Conservation (phyloP, 2,113 vertebrate genomes). For the Helogale parvula region DNA sequence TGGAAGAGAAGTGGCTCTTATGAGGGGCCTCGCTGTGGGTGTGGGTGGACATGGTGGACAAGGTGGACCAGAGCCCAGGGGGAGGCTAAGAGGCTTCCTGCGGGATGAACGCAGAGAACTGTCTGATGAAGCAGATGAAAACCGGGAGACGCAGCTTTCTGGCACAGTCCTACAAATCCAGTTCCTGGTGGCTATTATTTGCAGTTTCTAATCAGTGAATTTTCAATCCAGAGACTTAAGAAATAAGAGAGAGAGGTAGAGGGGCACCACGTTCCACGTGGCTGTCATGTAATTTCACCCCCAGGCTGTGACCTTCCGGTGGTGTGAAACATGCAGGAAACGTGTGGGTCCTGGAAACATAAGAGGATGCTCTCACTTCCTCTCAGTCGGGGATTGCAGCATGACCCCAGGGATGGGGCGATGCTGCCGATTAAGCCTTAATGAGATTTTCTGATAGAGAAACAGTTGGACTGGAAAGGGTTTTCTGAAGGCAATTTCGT, state of each 20-base stretch:
- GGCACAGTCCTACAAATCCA: neutral
- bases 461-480: constrained; percentile 54
- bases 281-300: neutral
- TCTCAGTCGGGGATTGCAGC: neutral
- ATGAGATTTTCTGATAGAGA: constrained; percentile 74
- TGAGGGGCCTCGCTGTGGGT: neutral
- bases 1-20: neutral
- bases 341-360: rapidly evolving
- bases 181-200: neutral
- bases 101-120: rapidly evolving
- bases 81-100: rapidly evolving
- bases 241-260: neutral
- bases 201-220: neutral
- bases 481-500: constrained; percentile 52
- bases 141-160: rapidly evolving
- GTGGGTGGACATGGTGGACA: neutral
- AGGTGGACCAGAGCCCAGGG: rapidly evolving
- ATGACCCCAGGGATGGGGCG: neutral
- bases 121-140: too few relatives aligned
- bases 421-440: constrained; percentile 44
- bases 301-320: neutral
- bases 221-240: neutral
- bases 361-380: neutral
- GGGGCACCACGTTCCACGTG: neutral
- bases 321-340: neutral